phyloP scores from a whole-genome alignment of 2,888 invertebrate genomes.

The Drosophila peninsularis region DNA sequence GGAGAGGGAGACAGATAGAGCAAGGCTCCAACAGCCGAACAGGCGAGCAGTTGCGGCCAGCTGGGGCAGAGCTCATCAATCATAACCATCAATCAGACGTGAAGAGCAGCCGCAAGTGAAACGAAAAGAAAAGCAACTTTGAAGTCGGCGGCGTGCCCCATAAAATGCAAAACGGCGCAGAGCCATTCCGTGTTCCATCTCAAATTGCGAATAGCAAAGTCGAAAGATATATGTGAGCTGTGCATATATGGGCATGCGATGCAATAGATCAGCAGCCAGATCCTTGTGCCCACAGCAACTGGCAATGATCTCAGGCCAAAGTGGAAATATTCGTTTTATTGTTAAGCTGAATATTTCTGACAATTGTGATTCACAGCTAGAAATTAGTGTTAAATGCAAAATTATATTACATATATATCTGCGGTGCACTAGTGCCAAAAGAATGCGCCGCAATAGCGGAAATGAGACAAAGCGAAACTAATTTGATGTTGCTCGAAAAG shows the following conservation, averaged over 20 bases:
- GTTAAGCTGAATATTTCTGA: conserved; percentile 6
- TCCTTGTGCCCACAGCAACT: conserved; percentile 25
- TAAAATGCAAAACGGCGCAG: conserved; percentile 41
- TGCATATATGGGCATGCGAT: neutral
- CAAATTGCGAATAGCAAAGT: conserved; percentile 29
- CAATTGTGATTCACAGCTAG: conserved; percentile 22
- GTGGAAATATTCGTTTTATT: conserved; percentile 16
- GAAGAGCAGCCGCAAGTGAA: conserved; percentile 17
- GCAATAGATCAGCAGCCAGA: neutral
- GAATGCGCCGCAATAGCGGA: conserved; percentile 38
- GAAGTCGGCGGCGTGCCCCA: conserved; percentile 64
- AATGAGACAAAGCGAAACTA: conserved; percentile 22
- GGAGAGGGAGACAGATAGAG: neutral
- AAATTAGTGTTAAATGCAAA: conserved; percentile 16
- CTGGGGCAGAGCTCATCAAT: conserved; percentile 64
- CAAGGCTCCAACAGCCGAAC: conserved; percentile 9
- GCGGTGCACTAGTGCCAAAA: conserved; percentile 32
- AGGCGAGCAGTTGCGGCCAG: conserved; percentile 41
- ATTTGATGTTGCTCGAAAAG: conserved; percentile 15
- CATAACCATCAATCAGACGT: conserved; percentile 74
- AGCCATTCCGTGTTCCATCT: conserved; percentile 64
- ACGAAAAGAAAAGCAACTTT: conserved; percentile 49
- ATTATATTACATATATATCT: conserved; percentile 33
- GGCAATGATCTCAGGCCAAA: conserved; percentile 41
- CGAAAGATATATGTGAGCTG: conserved; percentile 22